Evolutionary conservation across 1,140 invertebrate genomes (phyloP), one percentile per base, ranked within the genome.

Genomic region (Scaptomyza pallida): DNA sequence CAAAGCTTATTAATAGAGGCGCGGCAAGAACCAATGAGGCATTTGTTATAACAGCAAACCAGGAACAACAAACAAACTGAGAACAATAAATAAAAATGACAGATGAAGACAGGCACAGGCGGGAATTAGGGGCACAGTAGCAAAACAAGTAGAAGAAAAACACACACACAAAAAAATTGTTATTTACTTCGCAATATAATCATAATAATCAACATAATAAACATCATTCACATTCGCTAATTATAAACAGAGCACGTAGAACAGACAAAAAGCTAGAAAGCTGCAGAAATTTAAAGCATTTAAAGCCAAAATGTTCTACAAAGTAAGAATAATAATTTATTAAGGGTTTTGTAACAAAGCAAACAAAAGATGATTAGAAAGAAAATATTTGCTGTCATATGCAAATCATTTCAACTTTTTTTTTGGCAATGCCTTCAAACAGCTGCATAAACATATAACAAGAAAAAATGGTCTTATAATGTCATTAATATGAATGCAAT

Each of bases 41-140:
- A 63, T 54, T 59, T 59, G 17, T 33, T 35, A 61, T 62, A 43
- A 67, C 43, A 35, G 37, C n/a, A 63, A 54, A 45, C 26, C 43
- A 47, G 0, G 60, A 69, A 47, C 19, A 64, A 26, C 35, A 30
- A 56, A 62, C 21, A 59, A 15, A 21, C 33, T 37, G n/a, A 26
- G 48, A 54, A 70, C 76, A 78, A 78, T 79, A 83, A 83, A 83
- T 83, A 83, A 83, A 83, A 57, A 75, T 75, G 55, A 83, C 79
- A 64, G 79, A 75, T 83, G 75, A 47, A 35, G 44, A 60, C 47
- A 54, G 30, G n/a, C 6, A 8, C n/a, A n/a, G n/a, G n/a, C n/a
- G n/a, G n/a, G n/a, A n/a, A n/a, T n/a, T n/a, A n/a, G n/a, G n/a
- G 61, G 23, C 23, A 1, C 23, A 35, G 45, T 17, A 17, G 41